Percentiles rank a stretch among this genome's conserved stretches.
These are phyloP conservation scores for Deilephila elpenor DNA, from an alignment of 2,888 invertebrate species.

Conservation along the genomic window DNA sequence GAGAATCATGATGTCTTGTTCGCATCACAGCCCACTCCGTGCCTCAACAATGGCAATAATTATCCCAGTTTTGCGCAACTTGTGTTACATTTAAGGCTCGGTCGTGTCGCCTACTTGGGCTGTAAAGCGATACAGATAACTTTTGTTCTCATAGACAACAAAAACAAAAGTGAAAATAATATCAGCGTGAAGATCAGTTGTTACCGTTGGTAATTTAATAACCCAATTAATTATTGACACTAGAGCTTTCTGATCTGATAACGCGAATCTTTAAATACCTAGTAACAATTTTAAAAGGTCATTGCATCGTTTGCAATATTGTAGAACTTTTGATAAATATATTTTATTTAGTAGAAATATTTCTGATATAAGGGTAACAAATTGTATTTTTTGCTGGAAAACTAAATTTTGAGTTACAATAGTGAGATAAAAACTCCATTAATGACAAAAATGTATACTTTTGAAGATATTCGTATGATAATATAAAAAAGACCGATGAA, in stretches of 20 bases:
- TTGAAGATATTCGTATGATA: too few species aligned
- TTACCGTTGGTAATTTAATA: constrained; percentile 58
- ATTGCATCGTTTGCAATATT: too few species aligned
- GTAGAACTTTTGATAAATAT: too few species aligned
- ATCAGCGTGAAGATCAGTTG: constrained; percentile 45
- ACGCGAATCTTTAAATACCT: not conserved
- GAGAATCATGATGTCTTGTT: constrained; percentile 69
- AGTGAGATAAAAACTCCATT: too few species aligned
- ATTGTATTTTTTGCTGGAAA: too few species aligned
- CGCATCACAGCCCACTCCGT: constrained; percentile 57
- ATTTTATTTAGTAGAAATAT: too few species aligned
- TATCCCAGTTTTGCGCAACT: constrained; percentile 2
- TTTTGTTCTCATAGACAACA: constrained; percentile 30
- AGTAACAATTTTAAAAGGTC: too few species aligned
- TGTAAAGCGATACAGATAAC: constrained; percentile 27
- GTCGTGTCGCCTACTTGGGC: not conserved
- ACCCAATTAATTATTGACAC: constrained; percentile 33
- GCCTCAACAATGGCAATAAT: constrained; percentile 23
- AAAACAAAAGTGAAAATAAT: constrained; percentile 50
- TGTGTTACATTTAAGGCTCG: constrained; percentile 24
- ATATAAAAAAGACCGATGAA: not conserved
- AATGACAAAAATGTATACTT: too few species aligned
- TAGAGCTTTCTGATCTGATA: not conserved
- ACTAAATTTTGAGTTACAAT: too few species aligned
- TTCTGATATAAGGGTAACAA: too few species aligned